Evolutionary conservation across 2,113 vertebrate species (phyloP).

Genomic region (Galeopterus variegatus): DNA sequence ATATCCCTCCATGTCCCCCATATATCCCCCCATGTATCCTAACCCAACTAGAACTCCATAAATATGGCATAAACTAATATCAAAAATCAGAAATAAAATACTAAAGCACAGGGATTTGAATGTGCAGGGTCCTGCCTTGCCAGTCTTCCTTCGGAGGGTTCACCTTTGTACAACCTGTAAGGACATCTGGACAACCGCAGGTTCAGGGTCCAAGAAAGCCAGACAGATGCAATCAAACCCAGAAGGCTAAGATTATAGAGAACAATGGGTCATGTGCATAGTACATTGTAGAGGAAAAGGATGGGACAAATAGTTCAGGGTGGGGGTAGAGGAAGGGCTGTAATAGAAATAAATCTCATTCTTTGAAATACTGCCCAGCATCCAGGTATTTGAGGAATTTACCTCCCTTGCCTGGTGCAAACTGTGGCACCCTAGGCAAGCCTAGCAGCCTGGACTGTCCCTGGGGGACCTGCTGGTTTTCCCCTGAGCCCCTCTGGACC

Average conservation of each 20-base stretch:
- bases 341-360: constrained; percentile 72
- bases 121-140: not conserved
- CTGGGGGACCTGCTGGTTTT: not conserved
- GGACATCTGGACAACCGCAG: not conserved
- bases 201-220: not conserved
- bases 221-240: not conserved
- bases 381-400: constrained; percentile 77
- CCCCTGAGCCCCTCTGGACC: not conserved
- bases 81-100: constrained; percentile 23
- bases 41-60: not conserved
- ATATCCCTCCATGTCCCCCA: not conserved
- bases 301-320: constrained; percentile 58
- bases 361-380: constrained; percentile 71
- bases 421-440: not conserved
- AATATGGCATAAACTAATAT: constrained; percentile 29
- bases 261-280: constrained; percentile 39
- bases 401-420: constrained; percentile 22
- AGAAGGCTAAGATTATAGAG: not conserved
- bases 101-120: not conserved
- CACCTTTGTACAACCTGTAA: not conserved
- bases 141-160: not conserved
- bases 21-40: not conserved
- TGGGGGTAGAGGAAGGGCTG: constrained; percentile 69
- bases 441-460: not conserved
- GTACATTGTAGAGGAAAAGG: constrained; percentile 60